Evolutionary conservation across 2,797 vertebrate species (phyloP).

Genomic region (Discoglossus pictus): DNA sequence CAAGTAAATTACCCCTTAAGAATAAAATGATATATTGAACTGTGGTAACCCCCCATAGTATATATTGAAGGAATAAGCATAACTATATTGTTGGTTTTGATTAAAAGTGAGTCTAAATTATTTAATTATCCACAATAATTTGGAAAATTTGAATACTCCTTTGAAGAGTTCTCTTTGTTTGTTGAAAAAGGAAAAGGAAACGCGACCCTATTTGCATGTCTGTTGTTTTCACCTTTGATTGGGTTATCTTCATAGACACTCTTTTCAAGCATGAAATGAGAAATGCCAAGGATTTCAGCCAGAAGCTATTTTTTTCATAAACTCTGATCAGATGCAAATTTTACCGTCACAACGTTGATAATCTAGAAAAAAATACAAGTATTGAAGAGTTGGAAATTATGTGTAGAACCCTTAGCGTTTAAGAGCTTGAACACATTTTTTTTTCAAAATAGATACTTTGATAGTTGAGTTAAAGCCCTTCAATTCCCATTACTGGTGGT

Average conservation of each 20-base stretch:
- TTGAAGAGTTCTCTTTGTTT: too few relatives aligned
- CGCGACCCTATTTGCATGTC: neutral
- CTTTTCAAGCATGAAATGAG: slow-evolving; percentile 48
- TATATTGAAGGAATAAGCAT: neutral
- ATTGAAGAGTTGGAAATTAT: neutral
- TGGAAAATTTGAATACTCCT: too few relatives aligned
- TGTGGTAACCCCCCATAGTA: too few relatives aligned
- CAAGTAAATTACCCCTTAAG: neutral
- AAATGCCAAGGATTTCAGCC: slow-evolving; percentile 42
- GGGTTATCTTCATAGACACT: slow-evolving; percentile 38
- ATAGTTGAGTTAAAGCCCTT: too few relatives aligned
- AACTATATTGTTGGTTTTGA: neutral
- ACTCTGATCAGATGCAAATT: slow-evolving; percentile 44
- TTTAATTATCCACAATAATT: too few relatives aligned
- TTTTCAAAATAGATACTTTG: too few relatives aligned
- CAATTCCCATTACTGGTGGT: too few relatives aligned
- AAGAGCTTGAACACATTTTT: too few relatives aligned
- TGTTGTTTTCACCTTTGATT: slow-evolving; percentile 37
- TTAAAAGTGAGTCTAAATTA: too few relatives aligned
- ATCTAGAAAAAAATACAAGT: neutral
- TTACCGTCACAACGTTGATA: slow-evolving; percentile 19
- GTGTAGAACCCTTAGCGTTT: neutral
- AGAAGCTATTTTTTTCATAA: slow-evolving; percentile 46
- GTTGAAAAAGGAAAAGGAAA: neutral
- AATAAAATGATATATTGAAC: neutral